Conservation (phyloP, 2,888 invertebrate species). For the Drosophila longiperda region DNA sequence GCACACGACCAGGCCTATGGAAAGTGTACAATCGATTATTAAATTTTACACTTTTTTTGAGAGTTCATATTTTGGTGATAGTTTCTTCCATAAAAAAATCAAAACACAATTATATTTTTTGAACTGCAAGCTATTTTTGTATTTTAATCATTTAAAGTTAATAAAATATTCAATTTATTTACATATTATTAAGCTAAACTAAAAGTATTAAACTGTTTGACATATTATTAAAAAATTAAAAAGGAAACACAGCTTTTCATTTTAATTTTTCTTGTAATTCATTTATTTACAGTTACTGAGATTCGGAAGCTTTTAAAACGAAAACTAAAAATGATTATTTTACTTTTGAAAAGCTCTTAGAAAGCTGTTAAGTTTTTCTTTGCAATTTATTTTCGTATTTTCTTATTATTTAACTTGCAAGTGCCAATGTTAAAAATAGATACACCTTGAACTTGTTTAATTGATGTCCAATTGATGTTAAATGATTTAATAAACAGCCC, state of each 20-base stretch:
- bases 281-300: background rate
- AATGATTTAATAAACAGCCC: background rate
- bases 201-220: background rate
- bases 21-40: slow-evolving; percentile 31
- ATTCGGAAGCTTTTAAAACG: background rate
- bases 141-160: background rate
- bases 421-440: slow-evolving; percentile 1
- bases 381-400: background rate
- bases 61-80: background rate
- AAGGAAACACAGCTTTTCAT: background rate
- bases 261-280: background rate
- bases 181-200: background rate
- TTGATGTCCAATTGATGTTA: slow-evolving; percentile 5
- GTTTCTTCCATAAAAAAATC: background rate
- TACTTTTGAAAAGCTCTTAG: background rate
- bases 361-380: too few relatives aligned
- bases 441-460: slow-evolving; percentile 24
- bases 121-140: background rate
- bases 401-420: too few relatives aligned
- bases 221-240: background rate
- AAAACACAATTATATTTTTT: background rate
- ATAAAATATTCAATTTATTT: background rate
- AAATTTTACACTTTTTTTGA: background rate
- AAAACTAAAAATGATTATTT: background rate
- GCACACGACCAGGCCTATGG: slow-evolving; percentile 60